These are phyloP conservation scores for Lasioglossum marginatum DNA, from an alignment of 2,888 invertebrate genomes.

Conservation along the genomic window DNA sequence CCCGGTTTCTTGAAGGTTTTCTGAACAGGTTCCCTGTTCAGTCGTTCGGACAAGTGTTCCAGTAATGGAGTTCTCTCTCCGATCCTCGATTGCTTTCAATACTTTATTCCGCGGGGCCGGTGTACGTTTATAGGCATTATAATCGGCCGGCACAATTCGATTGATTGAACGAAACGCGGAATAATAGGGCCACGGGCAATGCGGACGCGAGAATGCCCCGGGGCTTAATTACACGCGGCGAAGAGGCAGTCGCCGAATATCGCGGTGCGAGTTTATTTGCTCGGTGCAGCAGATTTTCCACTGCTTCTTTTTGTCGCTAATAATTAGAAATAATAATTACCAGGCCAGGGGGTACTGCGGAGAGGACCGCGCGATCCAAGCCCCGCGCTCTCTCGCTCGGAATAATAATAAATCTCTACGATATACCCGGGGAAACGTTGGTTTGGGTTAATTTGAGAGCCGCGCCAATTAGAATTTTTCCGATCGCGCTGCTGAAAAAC, in stretches of 20 bases:
- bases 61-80: not conserved
- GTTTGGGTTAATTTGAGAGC: slow-evolving; percentile 53
- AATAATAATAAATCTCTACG: slow-evolving; percentile 57
- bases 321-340: slow-evolving; percentile 68
- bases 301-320: slow-evolving; percentile 37
- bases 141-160: slow-evolving; percentile 51
- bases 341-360: slow-evolving; percentile 15
- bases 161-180: slow-evolving; percentile 55
- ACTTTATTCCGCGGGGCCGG: slow-evolving; percentile 7
- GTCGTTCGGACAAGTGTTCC: not conserved
- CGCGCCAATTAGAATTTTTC: slow-evolving; percentile 56
- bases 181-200: slow-evolving; percentile 50
- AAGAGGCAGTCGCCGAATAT: slow-evolving; percentile 52
- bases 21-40: not conserved
- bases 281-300: slow-evolving; percentile 16
- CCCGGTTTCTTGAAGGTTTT: slow-evolving; percentile 27
- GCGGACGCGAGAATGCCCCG: slow-evolving; percentile 43
- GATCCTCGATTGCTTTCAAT: slow-evolving; percentile 1
- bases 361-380: not conserved
- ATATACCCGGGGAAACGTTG: slow-evolving; percentile 18
- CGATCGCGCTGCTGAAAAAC: slow-evolving; percentile 41
- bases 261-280: slow-evolving; percentile 47
- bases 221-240: slow-evolving; percentile 51
- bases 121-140: slow-evolving; percentile 44
- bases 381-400: not conserved